Conservation (phyloP, 2,113 vertebrate genomes). For the Notothenia coriiceps region DNA sequence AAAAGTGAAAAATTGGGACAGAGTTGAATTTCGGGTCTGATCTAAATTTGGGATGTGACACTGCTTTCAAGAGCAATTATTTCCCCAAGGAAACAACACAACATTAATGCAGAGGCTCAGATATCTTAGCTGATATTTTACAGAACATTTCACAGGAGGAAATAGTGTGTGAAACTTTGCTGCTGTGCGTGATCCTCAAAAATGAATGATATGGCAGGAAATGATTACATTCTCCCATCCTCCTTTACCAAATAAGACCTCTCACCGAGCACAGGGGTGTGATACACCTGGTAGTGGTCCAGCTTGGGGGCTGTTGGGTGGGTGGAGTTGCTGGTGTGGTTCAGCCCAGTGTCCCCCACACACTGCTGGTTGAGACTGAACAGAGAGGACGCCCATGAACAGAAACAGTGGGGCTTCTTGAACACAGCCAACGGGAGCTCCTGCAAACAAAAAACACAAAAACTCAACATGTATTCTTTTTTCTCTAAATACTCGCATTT, state of each 20-base stretch:
- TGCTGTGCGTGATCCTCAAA: no score
- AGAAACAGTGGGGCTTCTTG: slow-evolving; percentile 87
- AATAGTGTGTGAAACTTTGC: slow-evolving; percentile 6
- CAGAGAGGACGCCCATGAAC: slow-evolving; percentile 85
- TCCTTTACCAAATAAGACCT: neutral
- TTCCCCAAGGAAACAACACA: neutral
- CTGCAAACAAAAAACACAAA: slow-evolving; percentile 73
- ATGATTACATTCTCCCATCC: slow-evolving; percentile 1
- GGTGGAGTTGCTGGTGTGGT: slow-evolving; percentile 1
- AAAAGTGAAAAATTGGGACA: slow-evolving; percentile 5
- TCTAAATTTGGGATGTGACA: slow-evolving; percentile 26
- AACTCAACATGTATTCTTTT: slow-evolving; percentile 9
- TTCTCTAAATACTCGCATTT: neutral
- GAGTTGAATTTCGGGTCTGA: neutral
- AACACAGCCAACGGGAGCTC: slow-evolving; percentile 92
- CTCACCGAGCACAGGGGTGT: slow-evolving; percentile 94
- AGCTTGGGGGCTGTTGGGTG: slow-evolving; percentile 14
- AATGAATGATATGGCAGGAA: neutral
- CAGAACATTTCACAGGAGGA: slow-evolving; percentile 15
- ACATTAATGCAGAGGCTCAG: neutral
- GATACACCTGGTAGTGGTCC: slow-evolving; percentile 88
- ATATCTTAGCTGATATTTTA: slow-evolving; percentile 6
- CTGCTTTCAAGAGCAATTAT: slow-evolving; percentile 35
- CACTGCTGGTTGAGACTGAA: slow-evolving; percentile 86
- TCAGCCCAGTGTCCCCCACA: slow-evolving; percentile 45